Conservation (phyloP, 2,113 vertebrate species). For the Colius striatus region DNA sequence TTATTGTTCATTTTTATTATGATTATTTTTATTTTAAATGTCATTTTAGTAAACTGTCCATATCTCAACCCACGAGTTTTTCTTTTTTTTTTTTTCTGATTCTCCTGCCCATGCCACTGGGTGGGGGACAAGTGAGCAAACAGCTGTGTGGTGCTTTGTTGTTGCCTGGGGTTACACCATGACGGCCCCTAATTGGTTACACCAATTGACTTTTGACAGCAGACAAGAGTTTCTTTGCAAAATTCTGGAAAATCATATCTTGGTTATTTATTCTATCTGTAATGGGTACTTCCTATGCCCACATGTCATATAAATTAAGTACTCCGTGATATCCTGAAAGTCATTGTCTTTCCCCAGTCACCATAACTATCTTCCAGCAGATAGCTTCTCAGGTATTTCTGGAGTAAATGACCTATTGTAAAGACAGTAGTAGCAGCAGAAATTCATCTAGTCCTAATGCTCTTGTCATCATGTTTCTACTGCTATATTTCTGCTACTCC, state of each 20-base stretch:
- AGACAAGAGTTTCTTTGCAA: neutral
- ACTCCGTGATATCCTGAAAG: neutral
- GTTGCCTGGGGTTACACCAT: no score
- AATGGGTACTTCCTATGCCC: neutral
- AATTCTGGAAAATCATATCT: neutral
- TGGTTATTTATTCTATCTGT: neutral
- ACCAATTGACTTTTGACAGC: neutral
- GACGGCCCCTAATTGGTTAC: neutral
- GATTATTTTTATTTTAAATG: no score
- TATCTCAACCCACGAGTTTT: no score
- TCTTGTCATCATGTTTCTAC: neutral
- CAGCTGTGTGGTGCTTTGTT: no score
- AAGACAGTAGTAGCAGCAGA: neutral
- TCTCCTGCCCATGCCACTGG: no score
- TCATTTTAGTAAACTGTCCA: no score
- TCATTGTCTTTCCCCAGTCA: neutral
- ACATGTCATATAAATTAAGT: neutral
- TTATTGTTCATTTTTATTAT: no score
- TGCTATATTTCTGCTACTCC: neutral
- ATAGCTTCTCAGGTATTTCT: neutral
- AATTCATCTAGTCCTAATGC: neutral
- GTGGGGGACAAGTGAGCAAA: no score
- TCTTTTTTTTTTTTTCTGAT: no score
- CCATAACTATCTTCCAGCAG: neutral
- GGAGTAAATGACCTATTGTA: neutral